Evolutionary conservation across 2,113 vertebrate genomes (phyloP).

Genomic region (Tachysurus vachellii): DNA sequence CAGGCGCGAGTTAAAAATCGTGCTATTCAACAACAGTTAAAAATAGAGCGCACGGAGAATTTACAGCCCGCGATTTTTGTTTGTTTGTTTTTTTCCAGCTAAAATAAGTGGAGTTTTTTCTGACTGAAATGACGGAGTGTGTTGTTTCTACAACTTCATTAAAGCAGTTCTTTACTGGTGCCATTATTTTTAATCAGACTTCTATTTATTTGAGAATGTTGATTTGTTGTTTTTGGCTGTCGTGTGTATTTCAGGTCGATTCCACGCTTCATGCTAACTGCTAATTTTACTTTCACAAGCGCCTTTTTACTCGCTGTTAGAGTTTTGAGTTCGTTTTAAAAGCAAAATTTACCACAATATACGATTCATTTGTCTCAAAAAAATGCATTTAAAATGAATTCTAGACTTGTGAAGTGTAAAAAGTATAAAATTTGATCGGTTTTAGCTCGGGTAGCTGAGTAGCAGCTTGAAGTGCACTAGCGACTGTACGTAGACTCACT

Average conservation of each 20-base stretch:
- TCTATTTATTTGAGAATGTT: slow-evolving; percentile 18
- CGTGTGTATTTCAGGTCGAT: slow-evolving; percentile 31
- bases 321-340: background rate
- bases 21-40: slow-evolving; percentile 25
- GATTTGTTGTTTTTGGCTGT: slow-evolving; percentile 31
- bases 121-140: background rate
- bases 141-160: background rate
- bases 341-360: background rate
- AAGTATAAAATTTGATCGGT: background rate
- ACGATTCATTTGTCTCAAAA: background rate
- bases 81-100: background rate
- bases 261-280: background rate
- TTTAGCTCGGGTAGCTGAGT: background rate
- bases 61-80: background rate
- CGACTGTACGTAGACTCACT: background rate
- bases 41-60: slow-evolving; percentile 17
- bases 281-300: background rate
- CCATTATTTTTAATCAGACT: slow-evolving; percentile 12
- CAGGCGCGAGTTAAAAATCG: slow-evolving; percentile 20
- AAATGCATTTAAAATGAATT: background rate
- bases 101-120: background rate
- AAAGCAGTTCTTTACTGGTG: background rate
- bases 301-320: background rate
- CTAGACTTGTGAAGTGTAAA: background rate
- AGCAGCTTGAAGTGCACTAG: background rate